These are phyloP conservation scores for Antechinus flavipes DNA, from an alignment of 2,113 vertebrate species.

Conservation along the genomic window DNA sequence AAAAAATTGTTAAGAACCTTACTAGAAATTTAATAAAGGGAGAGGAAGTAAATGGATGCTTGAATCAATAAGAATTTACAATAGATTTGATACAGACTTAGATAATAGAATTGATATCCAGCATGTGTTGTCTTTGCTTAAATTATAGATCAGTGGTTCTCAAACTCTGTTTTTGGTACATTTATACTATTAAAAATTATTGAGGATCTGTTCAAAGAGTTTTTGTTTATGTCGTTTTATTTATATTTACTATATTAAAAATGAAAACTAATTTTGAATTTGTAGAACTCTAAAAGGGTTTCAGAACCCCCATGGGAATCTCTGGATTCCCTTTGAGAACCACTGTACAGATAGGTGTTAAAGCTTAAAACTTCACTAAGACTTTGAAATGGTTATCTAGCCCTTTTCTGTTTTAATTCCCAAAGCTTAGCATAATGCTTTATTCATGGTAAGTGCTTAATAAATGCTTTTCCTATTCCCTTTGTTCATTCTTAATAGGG, in stretches of 20 bases:
- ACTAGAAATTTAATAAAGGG: background rate
- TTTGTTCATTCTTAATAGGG: background rate
- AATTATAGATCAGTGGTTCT: background rate
- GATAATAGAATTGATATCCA: background rate
- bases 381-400: background rate
- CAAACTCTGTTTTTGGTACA: too few relatives aligned
- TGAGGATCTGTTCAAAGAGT: too few relatives aligned
- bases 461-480: background rate
- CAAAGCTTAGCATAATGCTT: background rate
- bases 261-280: too few relatives aligned
- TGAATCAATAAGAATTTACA: background rate
- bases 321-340: too few relatives aligned
- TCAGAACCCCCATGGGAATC: too few relatives aligned
- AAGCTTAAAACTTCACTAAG: background rate
- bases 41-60: background rate
- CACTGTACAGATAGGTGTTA: background rate
- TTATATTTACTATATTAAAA: too few relatives aligned
- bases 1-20: background rate
- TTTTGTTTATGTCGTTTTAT: too few relatives aligned
- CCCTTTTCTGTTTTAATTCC: background rate
- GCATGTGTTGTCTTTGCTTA: background rate
- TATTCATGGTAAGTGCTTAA: background rate
- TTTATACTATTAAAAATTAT: too few relatives aligned
- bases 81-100: background rate
- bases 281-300: too few relatives aligned